Percentiles rank a stretch among this genome's conserved stretches.
These are phyloP conservation scores for Hassar affinis DNA, from an alignment of 2,113 vertebrate genomes.

Conservation along the genomic window DNA sequence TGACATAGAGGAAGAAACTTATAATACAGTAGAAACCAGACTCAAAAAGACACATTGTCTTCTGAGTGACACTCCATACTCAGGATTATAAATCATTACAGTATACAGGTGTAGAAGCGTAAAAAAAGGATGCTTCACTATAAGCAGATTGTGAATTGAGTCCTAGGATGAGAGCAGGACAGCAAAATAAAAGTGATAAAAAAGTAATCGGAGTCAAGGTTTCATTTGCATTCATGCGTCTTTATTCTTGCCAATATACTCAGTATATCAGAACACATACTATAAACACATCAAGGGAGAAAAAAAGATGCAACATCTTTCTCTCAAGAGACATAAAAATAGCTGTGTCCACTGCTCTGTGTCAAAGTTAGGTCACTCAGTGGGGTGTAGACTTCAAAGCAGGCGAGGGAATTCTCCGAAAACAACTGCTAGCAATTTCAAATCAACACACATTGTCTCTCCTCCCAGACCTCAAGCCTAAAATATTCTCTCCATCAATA, in stretches of 20 bases:
- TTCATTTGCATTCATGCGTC: neutral
- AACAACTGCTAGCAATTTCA: conserved; percentile 77
- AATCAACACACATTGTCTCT: conserved; percentile 69
- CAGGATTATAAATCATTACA: neutral
- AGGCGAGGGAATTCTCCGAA: conserved; percentile 75
- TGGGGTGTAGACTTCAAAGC: conserved; percentile 80
- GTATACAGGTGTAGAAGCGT: neutral
- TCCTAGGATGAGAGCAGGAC: neutral
- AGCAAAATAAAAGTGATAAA: neutral
- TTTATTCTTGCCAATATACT: neutral
- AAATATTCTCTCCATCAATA: conserved; percentile 32
- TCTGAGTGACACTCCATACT: neutral
- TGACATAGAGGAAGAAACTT: neutral
- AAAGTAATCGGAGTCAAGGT: neutral
- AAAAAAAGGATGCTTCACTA: neutral
- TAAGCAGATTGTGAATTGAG: neutral
- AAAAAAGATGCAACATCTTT: conserved; percentile 62
- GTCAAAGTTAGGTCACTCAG: conserved; percentile 75
- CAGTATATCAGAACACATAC: neutral
- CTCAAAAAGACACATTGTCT: neutral
- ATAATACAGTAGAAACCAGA: neutral
- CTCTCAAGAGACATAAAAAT: conserved; percentile 75
- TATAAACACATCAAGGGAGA: conserved; percentile 18
- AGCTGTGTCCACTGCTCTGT: conserved; percentile 71
- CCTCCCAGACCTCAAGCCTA: conserved; percentile 62